Evolutionary conservation across 2,797 vertebrate species (phyloP).

Genomic region (Gambusia yucatana): DNA sequence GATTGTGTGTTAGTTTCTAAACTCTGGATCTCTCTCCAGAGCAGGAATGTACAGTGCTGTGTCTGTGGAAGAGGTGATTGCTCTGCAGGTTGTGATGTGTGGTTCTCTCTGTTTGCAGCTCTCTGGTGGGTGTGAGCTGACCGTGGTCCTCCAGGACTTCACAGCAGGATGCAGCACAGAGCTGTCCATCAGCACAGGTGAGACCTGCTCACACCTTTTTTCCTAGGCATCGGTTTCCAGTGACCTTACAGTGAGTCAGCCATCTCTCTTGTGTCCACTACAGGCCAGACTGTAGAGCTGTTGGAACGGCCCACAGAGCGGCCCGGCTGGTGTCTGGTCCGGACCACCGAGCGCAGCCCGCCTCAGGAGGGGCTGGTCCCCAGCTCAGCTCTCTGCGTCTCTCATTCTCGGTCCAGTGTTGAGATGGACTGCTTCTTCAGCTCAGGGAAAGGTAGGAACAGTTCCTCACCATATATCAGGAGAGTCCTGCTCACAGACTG

Average conservation of each 20-base stretch:
- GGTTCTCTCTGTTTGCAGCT: slow-evolving; percentile 77
- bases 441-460: slow-evolving; percentile 79
- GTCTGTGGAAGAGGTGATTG: neutral
- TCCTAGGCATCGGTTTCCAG: neutral
- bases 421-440: slow-evolving; percentile 97
- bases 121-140: slow-evolving; percentile 96
- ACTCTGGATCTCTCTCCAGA: neutral
- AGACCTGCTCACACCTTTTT: neutral
- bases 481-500: neutral
- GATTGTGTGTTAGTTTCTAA: neutral
- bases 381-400: slow-evolving; percentile 90
- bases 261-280: neutral
- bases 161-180: slow-evolving; percentile 83
- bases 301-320: slow-evolving; percentile 92
- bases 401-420: slow-evolving; percentile 96
- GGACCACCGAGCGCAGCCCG: slow-evolving; percentile 90
- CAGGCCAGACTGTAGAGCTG: slow-evolving; percentile 96
- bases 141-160: slow-evolving; percentile 96
- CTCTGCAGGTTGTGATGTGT: neutral
- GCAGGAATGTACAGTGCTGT: neutral
- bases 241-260: neutral
- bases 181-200: slow-evolving; percentile 74
- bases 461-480: neutral
- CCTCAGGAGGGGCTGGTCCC: slow-evolving; percentile 95
- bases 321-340: slow-evolving; percentile 94